Evolutionary conservation across 2,888 invertebrate species (phyloP).

Genomic region (Dromius quadrimaculatus): DNA sequence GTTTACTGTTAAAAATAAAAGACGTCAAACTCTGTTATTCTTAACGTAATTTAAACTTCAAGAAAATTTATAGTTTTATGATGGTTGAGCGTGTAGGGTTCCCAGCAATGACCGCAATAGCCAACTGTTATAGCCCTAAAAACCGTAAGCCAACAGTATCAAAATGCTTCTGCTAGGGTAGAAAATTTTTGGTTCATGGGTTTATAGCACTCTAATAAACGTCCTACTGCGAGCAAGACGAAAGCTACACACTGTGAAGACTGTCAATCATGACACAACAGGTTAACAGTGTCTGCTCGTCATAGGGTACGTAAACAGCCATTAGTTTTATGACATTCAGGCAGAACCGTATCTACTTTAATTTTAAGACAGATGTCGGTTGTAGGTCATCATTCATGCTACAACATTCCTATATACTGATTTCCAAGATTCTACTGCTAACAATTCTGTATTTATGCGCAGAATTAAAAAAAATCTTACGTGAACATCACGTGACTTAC

Average conservation of each 20-base stretch:
- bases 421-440: too few relatives aligned
- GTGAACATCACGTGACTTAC: too few relatives aligned
- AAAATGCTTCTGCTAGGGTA: not conserved
- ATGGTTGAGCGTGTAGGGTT: not conserved
- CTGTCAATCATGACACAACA: slow-evolving; percentile 4
- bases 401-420: too few relatives aligned
- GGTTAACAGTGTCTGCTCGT: not conserved
- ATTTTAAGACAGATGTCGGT: too few relatives aligned
- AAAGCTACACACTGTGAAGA: not conserved
- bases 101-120: slow-evolving; percentile 4
- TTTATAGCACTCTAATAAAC: slow-evolving; percentile 10
- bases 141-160: slow-evolving; percentile 4
- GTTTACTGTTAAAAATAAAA: not conserved
- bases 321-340: slow-evolving; percentile 8
- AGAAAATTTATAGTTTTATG: slow-evolving; percentile 13
- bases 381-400: too few relatives aligned
- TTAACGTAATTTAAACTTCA: not conserved
- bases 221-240: not conserved
- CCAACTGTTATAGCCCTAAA: slow-evolving; percentile 1
- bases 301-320: slow-evolving; percentile 1
- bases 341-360: too few relatives aligned
- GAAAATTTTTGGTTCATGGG: not conserved
- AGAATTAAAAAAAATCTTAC: too few relatives aligned
- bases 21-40: slow-evolving; percentile 1
- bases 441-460: too few relatives aligned